A percentile compares a stretch with the other conserved stretches of the same genome.
Conservation (phyloP, 53 echinoderm and acorn worm genomes). For the Holothuria leucospilota region DNA sequence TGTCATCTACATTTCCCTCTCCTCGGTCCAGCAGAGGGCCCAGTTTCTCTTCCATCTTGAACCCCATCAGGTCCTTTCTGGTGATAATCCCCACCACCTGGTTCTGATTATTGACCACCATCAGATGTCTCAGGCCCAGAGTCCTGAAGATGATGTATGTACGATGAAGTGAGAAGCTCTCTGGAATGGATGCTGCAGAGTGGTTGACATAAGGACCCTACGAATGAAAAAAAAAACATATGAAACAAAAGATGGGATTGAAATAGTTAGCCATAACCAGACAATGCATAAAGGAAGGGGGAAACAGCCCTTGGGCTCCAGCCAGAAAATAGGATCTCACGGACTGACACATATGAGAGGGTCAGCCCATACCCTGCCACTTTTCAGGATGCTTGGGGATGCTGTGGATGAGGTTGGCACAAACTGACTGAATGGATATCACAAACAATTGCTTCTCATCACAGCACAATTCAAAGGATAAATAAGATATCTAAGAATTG, state of each 20-base stretch:
- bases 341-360: too few relatives aligned
- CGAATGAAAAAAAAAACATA: neutral
- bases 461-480: too few relatives aligned
- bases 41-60: slow-evolving; percentile 86
- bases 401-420: too few relatives aligned
- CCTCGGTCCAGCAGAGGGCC: slow-evolving; percentile 63
- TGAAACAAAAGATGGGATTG: too few relatives aligned
- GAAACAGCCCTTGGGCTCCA: neutral
- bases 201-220: slow-evolving; percentile 93
- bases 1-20: slow-evolving; percentile 38
- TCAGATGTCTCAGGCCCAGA: slow-evolving; percentile 93
- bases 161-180: slow-evolving; percentile 93
- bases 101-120: slow-evolving; percentile 83
- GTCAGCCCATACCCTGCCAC: too few relatives aligned
- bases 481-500: too few relatives aligned
- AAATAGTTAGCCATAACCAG: neutral
- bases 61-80: slow-evolving; percentile 97
- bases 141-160: slow-evolving; percentile 98
- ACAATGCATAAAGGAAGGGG: neutral
- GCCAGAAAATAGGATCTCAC: too few relatives aligned
- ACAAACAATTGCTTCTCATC: too few relatives aligned
- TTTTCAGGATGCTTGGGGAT: too few relatives aligned
- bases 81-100: slow-evolving; percentile 93
- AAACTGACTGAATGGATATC: too few relatives aligned
- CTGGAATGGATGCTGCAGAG: slow-evolving; percentile 87